Conservation (phyloP, 2,113 vertebrate genomes). For the Oncorhynchus keta region DNA sequence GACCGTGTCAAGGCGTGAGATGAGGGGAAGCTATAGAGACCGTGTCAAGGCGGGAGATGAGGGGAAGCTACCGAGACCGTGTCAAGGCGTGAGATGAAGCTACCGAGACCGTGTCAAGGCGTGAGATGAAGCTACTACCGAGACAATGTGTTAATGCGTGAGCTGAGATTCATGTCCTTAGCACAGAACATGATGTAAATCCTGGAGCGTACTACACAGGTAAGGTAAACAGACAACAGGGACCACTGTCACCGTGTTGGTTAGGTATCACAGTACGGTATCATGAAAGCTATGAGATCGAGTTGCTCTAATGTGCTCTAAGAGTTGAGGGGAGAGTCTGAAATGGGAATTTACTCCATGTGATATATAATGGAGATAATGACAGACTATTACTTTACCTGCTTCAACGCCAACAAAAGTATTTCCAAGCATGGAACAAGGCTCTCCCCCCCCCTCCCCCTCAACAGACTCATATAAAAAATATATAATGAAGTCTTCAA, state of each 20-base stretch:
- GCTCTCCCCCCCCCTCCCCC: neutral
- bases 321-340: neutral
- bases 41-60: too few relatives aligned
- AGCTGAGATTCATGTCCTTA: too few relatives aligned
- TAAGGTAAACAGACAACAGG: neutral
- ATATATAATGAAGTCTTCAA: neutral
- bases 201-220: neutral
- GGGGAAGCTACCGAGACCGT: too few relatives aligned
- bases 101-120: too few relatives aligned
- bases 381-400: neutral
- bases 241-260: neutral
- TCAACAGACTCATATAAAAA: neutral
- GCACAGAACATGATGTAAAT: slow-evolving; percentile 2
- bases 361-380: neutral
- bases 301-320: neutral
- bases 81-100: too few relatives aligned
- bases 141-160: too few relatives aligned
- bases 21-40: too few relatives aligned
- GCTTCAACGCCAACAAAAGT: neutral
- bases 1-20: too few relatives aligned
- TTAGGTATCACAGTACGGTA: neutral
- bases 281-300: neutral
- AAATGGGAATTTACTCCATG: neutral
- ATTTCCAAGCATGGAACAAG: neutral
- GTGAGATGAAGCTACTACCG: too few relatives aligned